phyloP scores from a whole-genome alignment of 2,888 invertebrate genomes.

The Drosophila emarginata region DNA sequence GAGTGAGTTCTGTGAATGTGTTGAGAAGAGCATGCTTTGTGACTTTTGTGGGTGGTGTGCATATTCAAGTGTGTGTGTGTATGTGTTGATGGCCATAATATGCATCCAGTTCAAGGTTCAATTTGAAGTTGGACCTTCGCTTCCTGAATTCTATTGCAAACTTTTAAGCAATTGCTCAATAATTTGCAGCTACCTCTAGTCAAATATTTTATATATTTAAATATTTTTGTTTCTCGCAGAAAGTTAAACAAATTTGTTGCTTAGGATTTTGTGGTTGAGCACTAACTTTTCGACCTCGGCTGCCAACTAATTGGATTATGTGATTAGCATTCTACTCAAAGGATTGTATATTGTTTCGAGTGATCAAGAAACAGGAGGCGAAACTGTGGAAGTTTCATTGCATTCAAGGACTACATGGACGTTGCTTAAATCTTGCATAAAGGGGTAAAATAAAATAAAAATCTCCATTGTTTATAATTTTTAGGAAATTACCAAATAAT shows the following conservation, averaged over 20 bases:
- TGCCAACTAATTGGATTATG: slow-evolving; percentile 59
- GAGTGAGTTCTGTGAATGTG: slow-evolving; percentile 7
- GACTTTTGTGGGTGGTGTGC: slow-evolving; percentile 1
- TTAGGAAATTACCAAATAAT: background rate
- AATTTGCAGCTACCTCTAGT: slow-evolving; percentile 21
- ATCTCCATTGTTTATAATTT: background rate
- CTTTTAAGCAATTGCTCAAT: slow-evolving; percentile 17
- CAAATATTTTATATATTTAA: slow-evolving; percentile 1
- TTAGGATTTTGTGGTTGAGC: background rate
- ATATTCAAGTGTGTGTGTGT: slow-evolving; percentile 36
- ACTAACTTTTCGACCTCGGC: slow-evolving; percentile 13
- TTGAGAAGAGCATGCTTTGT: slow-evolving; percentile 9
- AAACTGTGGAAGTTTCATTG: background rate
- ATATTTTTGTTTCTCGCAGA: background rate
- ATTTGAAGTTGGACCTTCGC: slow-evolving; percentile 10
- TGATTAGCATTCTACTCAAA: slow-evolving; percentile 50
- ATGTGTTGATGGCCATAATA: background rate
- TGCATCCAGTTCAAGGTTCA: background rate
- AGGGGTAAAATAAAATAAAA: background rate
- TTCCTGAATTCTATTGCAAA: slow-evolving; percentile 6
- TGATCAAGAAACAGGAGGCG: background rate
- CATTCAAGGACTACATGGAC: background rate
- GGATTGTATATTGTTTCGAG: background rate
- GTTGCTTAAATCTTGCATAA: background rate
- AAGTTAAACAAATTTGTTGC: background rate